Conservation (phyloP, 2,113 vertebrate species). For the Etheostoma spectabile region DNA sequence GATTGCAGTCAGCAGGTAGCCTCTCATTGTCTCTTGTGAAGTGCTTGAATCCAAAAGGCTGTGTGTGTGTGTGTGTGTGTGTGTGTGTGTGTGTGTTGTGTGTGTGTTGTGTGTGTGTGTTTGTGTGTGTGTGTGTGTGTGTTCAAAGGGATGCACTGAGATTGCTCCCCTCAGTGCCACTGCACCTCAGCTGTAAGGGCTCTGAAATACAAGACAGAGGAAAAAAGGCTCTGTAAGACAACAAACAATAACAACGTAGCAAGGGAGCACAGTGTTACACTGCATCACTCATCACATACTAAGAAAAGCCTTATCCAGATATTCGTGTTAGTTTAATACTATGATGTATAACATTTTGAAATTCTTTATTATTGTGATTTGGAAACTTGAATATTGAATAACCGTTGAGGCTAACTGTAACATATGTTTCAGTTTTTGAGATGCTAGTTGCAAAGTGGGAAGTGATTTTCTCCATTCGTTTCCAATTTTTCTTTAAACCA, state of each 20-base stretch:
- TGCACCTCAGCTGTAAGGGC: constrained; percentile 61
- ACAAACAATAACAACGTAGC: constrained; percentile 8
- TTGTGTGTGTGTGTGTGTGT: constrained; percentile 11
- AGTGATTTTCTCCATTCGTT: not conserved
- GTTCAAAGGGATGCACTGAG: constrained; percentile 58
- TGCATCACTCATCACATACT: not conserved
- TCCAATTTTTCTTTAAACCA: not conserved
- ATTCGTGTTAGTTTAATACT: not conserved
- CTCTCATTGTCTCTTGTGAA: constrained; percentile 72
- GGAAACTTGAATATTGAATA: not conserved
- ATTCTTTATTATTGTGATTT: not conserved
- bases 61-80: constrained; percentile 2
- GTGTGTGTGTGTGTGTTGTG: constrained; percentile 3
- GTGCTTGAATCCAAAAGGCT: constrained; percentile 30
- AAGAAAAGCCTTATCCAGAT: not conserved
- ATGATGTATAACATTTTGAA: not conserved
- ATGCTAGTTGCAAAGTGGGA: not conserved
- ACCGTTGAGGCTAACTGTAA: not conserved
- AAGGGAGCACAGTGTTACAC: not conserved
- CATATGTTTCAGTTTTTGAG: not conserved
- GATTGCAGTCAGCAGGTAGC: constrained; percentile 75
- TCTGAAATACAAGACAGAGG: constrained; percentile 67
- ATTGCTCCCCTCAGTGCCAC: constrained; percentile 48
- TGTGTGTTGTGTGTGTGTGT: constrained; percentile 41
- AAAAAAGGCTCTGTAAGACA: constrained; percentile 5